Evolutionary conservation across 2,797 vertebrate genomes (phyloP).

Genomic region (Acipenser oxyrinchus): DNA sequence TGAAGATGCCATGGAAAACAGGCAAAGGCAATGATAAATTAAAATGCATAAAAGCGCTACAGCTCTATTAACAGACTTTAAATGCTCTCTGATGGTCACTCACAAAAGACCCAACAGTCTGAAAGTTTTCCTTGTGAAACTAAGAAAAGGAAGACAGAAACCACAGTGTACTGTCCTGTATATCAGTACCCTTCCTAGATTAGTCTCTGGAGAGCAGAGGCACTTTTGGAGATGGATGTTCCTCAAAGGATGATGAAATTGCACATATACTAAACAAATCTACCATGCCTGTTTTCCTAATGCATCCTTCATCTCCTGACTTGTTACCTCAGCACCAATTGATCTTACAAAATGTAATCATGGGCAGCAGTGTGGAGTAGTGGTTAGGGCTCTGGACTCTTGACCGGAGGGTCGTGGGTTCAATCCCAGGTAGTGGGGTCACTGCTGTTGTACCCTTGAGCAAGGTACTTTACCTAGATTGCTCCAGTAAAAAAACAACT

Average conservation of each 20-base stretch:
- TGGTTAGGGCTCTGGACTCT: too few species aligned
- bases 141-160: neutral
- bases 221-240: neutral
- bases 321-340: neutral
- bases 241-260: slow-evolving; percentile 10
- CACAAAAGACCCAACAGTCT: neutral
- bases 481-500: too few species aligned
- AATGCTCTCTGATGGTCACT: neutral
- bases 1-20: neutral
- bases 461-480: too few species aligned
- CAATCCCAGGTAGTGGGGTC: too few species aligned
- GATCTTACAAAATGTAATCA: neutral
- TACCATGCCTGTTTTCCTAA: slow-evolving; percentile 8
- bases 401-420: too few species aligned
- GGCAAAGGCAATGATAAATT: too few species aligned
- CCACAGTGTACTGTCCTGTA: slow-evolving; percentile 5
- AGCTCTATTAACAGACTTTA: neutral
- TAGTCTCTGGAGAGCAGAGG: neutral
- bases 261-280: slow-evolving; percentile 24
- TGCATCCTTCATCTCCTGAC: neutral
- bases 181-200: neutral
- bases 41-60: neutral
- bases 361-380: too few species aligned
- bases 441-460: too few species aligned
- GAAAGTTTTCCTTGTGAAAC: neutral